phyloP scores from a whole-genome alignment of 2,797 vertebrate genomes.

The Sebastes iracundus region DNA sequence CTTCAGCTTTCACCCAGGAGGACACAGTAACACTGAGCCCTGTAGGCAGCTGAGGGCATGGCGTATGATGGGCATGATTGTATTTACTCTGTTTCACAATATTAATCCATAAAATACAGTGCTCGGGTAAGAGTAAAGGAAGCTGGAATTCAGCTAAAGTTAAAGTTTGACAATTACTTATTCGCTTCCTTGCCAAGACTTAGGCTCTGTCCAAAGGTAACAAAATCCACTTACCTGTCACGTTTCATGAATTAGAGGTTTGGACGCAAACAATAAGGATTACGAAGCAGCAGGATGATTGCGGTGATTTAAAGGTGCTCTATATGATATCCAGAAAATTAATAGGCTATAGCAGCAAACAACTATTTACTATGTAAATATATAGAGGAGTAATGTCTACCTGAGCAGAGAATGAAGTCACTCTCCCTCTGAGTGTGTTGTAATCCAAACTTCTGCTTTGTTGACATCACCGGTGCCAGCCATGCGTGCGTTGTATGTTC shows the following conservation, averaged over 20 bases:
- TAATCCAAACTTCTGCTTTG: too few relatives aligned
- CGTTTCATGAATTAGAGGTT: not conserved
- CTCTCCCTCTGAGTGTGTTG: too few relatives aligned
- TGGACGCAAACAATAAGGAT: not conserved
- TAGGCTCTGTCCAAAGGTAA: not conserved
- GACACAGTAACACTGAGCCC: slow-evolving; percentile 1
- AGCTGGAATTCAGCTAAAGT: not conserved
- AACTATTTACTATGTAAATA: too few relatives aligned
- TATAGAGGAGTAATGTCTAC: too few relatives aligned
- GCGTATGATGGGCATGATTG: not conserved
- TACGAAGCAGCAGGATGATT: not conserved
- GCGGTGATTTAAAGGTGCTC: not conserved
- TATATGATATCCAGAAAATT: too few relatives aligned
- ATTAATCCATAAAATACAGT: not conserved
- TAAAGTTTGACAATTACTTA: too few relatives aligned
- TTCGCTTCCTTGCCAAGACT: too few relatives aligned
- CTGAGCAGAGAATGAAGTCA: too few relatives aligned
- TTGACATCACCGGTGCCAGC: too few relatives aligned
- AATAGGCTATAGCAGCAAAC: too few relatives aligned
- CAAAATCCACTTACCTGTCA: not conserved
- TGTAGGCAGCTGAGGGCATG: not conserved
- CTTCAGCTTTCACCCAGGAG: slow-evolving; percentile 3
- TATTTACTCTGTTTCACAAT: not conserved
- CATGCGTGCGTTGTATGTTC: too few relatives aligned
- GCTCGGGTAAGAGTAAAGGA: not conserved